Evolutionary conservation across 2,888 invertebrate species (phyloP).

Genomic region (Lypha dubia): DNA sequence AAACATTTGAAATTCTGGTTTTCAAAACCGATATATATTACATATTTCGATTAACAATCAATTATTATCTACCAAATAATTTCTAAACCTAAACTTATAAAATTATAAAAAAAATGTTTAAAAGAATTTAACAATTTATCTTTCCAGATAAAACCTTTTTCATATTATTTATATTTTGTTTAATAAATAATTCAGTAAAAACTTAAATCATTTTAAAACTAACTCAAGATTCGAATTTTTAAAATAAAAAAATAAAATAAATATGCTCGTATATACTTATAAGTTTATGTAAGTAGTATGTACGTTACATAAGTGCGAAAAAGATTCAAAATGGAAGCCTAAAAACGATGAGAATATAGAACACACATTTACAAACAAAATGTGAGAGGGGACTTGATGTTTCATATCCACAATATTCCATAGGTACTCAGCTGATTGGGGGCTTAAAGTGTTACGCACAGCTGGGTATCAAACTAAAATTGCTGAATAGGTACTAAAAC

Average conservation of each 20-base stretch:
- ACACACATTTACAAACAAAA: background rate
- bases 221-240: background rate
- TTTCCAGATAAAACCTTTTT: too few relatives aligned
- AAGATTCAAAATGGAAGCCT: constrained; percentile 29
- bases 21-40: too few relatives aligned
- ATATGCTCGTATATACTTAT: too few relatives aligned
- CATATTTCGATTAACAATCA: too few relatives aligned
- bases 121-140: too few relatives aligned
- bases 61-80: too few relatives aligned
- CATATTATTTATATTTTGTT: too few relatives aligned
- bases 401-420: constrained; percentile 59
- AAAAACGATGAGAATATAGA: background rate
- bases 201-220: too few relatives aligned
- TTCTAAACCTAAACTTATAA: too few relatives aligned
- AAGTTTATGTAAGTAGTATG: background rate
- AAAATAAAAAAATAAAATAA: background rate
- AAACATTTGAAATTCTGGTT: too few relatives aligned
- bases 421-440: constrained; percentile 55
- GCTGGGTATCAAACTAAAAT: constrained; percentile 41
- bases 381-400: constrained; percentile 42
- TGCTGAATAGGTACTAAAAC: constrained; percentile 62
- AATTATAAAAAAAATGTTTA: too few relatives aligned
- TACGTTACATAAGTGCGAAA: constrained; percentile 48
- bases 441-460: background rate
- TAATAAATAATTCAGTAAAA: too few relatives aligned